Conservation (phyloP, 2,888 invertebrate species). For the Drosophila histrio region DNA sequence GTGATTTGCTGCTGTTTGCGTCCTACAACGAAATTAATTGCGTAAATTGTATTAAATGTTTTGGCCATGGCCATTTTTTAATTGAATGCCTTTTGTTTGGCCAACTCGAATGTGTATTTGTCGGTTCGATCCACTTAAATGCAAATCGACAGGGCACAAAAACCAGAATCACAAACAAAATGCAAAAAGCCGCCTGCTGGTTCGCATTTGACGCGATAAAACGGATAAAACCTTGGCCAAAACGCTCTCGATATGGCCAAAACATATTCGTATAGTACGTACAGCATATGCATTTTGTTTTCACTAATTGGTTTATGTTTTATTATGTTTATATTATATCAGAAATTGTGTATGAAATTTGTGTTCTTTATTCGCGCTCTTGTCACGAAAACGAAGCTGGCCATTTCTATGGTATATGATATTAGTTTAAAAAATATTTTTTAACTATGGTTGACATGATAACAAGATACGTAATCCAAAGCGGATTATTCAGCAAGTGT, state of each 20-base stretch:
- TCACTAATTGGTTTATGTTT: slow-evolving; percentile 66
- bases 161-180: background rate
- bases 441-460: slow-evolving; percentile 13
- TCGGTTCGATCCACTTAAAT: slow-evolving; percentile 34
- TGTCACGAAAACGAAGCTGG: background rate
- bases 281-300: slow-evolving; percentile 23
- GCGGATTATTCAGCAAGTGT: slow-evolving; percentile 13
- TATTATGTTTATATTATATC: slow-evolving; percentile 50
- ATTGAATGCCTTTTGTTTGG: slow-evolving; percentile 74
- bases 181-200: slow-evolving; percentile 4
- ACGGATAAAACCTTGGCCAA: slow-evolving; percentile 26
- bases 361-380: slow-evolving; percentile 1
- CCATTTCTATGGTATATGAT: background rate
- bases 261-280: background rate
- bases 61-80: slow-evolving; percentile 65
- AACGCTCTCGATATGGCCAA: slow-evolving; percentile 12
- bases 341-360: slow-evolving; percentile 14
- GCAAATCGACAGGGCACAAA: slow-evolving; percentile 29
- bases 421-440: background rate
- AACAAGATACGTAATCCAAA: slow-evolving; percentile 12
- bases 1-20: slow-evolving; percentile 57
- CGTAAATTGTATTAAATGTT: slow-evolving; percentile 77
- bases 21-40: slow-evolving; percentile 67
- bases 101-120: slow-evolving; percentile 32
- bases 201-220: slow-evolving; percentile 43